Percentiles rank a stretch among this genome's conserved stretches.
Conservation (phyloP, 2,113 vertebrate genomes). For the Trochalopteron elliotii region DNA sequence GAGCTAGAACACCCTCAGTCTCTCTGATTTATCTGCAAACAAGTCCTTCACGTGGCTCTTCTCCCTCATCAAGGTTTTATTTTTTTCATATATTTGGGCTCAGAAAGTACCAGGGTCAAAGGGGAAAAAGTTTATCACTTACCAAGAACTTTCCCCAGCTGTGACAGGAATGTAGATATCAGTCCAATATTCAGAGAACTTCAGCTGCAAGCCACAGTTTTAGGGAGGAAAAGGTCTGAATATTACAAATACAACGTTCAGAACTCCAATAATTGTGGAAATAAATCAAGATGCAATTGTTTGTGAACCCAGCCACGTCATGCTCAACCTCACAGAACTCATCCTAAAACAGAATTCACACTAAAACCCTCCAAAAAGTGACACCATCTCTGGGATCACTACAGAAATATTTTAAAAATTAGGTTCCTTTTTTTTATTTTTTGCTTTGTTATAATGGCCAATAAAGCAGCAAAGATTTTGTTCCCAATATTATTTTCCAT, state of each 20-base stretch:
- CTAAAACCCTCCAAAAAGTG: background rate
- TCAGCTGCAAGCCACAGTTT: background rate
- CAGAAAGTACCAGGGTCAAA: background rate
- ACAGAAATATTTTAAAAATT: background rate
- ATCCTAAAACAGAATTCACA: background rate
- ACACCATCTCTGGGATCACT: background rate
- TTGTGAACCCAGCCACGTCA: rapidly evolving
- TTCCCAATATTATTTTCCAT: background rate
- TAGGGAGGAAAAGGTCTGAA: background rate
- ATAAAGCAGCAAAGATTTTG: background rate
- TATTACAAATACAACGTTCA: background rate
- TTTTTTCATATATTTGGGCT: background rate
- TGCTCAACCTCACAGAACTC: background rate
- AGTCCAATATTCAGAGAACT: background rate
- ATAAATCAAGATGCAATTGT: background rate
- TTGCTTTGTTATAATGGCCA: background rate
- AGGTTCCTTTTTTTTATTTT: background rate
- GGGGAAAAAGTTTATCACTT: background rate
- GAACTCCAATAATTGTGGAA: background rate
- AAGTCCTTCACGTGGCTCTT: background rate
- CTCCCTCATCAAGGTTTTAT: background rate
- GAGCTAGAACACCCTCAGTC: background rate
- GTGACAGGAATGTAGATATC: background rate
- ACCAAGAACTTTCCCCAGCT: background rate
- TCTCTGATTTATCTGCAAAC: background rate